Percentiles rank a stretch among this genome's conserved stretches.
phyloP scores from a whole-genome alignment of 2,113 vertebrate genomes.

The Clarias macrocephalus region DNA sequence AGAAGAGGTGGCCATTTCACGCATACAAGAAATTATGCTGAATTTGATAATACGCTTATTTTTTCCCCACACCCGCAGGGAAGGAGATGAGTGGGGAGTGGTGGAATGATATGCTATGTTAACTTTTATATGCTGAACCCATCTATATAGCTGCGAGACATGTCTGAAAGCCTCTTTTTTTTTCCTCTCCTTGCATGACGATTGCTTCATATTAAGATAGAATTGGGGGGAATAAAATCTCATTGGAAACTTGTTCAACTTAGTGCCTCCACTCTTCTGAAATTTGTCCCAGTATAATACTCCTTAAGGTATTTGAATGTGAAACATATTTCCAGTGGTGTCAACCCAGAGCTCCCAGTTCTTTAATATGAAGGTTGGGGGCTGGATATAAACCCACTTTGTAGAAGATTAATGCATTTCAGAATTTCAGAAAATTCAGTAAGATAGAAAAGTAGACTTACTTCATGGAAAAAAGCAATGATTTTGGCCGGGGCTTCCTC shows the following conservation, averaged over 20 bases:
- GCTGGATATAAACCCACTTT: not conserved
- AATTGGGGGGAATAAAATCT: conserved; percentile 43
- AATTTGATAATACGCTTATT: conserved; percentile 76
- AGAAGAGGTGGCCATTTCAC: conserved; percentile 69
- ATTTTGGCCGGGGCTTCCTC: too few species aligned
- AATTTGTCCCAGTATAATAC: conserved; percentile 38
- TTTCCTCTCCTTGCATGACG: conserved; percentile 37
- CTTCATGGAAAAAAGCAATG: not conserved
- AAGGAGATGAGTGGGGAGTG: conserved; percentile 61
- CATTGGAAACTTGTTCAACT: conserved; percentile 27
- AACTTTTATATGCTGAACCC: conserved; percentile 60
- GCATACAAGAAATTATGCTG: conserved; percentile 68
- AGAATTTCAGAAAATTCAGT: not conserved
- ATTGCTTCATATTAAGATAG: conserved; percentile 46
- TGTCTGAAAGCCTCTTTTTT: conserved; percentile 56
- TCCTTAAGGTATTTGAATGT: conserved; percentile 25
- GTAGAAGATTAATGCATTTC: not conserved
- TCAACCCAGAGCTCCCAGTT: conserved; percentile 9
- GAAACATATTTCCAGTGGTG: conserved; percentile 7
- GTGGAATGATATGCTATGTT: conserved; percentile 70
- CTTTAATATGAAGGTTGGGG: not conserved
- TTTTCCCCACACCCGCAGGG: conserved; percentile 59
- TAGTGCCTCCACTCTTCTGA: conserved; percentile 33
- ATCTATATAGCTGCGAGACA: conserved; percentile 60
- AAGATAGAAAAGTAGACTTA: not conserved